Conservation (phyloP, 2,888 invertebrate genomes). For the Agrilus cyanescens region DNA sequence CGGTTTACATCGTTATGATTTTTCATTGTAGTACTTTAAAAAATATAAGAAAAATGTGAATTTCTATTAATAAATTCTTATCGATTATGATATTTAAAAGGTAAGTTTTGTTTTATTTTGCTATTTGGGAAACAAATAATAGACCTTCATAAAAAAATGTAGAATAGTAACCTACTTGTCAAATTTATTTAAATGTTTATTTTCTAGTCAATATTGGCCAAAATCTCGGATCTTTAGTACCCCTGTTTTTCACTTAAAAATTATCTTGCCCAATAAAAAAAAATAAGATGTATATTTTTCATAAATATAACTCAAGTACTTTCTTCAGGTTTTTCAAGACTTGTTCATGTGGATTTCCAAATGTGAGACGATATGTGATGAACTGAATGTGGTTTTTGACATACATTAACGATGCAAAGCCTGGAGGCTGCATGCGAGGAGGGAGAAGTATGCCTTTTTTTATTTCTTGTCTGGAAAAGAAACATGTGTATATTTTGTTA, state of each 20-base stretch:
- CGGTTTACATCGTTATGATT: constrained; percentile 15
- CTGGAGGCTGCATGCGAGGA: constrained; percentile 54
- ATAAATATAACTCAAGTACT: too few relatives aligned
- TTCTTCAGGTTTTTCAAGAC: too few relatives aligned
- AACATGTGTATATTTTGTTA: constrained; percentile 12
- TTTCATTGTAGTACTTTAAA: too few relatives aligned
- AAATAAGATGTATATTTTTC: too few relatives aligned
- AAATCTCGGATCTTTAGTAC: background rate
- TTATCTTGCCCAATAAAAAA: too few relatives aligned
- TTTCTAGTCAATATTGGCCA: background rate
- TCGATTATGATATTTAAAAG: too few relatives aligned
- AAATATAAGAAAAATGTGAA: too few relatives aligned
- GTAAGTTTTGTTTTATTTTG: too few relatives aligned
- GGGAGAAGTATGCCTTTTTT: constrained; percentile 45
- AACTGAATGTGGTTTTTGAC: constrained; percentile 36
- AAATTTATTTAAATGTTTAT: constrained; percentile 18
- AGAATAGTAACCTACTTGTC: constrained; percentile 26
- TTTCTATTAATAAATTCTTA: too few relatives aligned
- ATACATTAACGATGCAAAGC: constrained; percentile 48
- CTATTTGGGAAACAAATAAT: too few relatives aligned
- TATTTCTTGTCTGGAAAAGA: constrained; percentile 12
- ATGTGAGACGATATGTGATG: constrained; percentile 26
- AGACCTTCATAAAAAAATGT: constrained; percentile 6
- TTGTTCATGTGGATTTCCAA: constrained; percentile 6
- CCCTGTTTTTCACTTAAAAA: too few relatives aligned